Percentiles rank a stretch among this genome's conserved stretches.
Evolutionary conservation across 2,113 vertebrate species (phyloP).

Genomic region (Micronisus gabar): DNA sequence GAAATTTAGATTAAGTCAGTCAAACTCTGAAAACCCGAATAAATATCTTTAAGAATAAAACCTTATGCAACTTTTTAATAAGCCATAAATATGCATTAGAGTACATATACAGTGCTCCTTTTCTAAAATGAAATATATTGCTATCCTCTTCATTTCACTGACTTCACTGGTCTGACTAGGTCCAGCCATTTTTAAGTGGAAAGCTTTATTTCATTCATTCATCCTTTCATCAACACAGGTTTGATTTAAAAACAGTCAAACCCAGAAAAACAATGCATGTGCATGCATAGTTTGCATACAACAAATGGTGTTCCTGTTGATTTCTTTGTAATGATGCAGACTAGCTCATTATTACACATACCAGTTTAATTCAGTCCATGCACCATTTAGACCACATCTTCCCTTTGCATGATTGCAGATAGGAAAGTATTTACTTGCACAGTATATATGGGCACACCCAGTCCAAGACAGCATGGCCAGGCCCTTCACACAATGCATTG

Average conservation of each 20-base stretch:
- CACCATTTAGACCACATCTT: neutral
- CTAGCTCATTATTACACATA: neutral
- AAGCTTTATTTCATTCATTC: neutral
- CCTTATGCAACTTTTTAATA: neutral
- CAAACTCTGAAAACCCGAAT: neutral
- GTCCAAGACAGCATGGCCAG: neutral
- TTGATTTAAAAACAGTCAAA: neutral
- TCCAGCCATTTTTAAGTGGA: neutral
- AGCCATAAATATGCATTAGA: neutral
- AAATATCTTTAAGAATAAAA: neutral
- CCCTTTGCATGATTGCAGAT: neutral
- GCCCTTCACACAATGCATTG: neutral
- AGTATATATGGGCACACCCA: neutral
- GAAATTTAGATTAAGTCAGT: neutral
- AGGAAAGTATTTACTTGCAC: neutral
- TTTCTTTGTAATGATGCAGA: neutral
- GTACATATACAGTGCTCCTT: neutral
- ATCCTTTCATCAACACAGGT: neutral
- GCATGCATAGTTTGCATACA: neutral
- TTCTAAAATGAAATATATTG: neutral
- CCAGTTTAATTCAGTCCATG: neutral
- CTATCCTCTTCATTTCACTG: neutral
- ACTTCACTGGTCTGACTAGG: neutral
- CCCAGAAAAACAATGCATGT: neutral
- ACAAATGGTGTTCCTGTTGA: neutral